Percentiles rank a stretch among this genome's conserved stretches.
Evolutionary conservation across 2,113 vertebrate genomes (phyloP).

Genomic region (Rana temporaria): DNA sequence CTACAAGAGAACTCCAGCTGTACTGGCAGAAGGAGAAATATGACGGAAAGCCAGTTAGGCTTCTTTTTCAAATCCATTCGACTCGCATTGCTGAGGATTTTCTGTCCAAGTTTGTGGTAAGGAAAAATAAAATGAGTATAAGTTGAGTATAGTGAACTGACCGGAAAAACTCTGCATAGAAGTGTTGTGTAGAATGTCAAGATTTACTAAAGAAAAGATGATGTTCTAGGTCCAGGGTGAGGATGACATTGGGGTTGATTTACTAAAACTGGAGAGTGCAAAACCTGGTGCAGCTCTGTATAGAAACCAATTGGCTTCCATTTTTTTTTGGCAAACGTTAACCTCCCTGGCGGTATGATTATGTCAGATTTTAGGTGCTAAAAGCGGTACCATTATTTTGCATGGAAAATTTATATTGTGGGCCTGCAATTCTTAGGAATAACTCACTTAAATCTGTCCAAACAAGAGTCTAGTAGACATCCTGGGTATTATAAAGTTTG

Average conservation of each 20-base stretch:
- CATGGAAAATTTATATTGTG: no score
- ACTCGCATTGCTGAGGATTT: slow-evolving; percentile 74
- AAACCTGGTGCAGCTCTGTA: no score
- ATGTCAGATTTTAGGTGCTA: no score
- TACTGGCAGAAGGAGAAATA: slow-evolving; percentile 80
- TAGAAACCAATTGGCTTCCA: no score
- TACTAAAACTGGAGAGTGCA: no score
- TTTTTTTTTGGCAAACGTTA: no score
- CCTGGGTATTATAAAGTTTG: no score
- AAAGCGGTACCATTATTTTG: no score
- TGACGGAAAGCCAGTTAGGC: slow-evolving; percentile 70
- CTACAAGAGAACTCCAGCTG: slow-evolving; percentile 90
- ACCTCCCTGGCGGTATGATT: no score
- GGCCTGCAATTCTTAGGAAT: no score
- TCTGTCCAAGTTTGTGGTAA: slow-evolving; percentile 88
- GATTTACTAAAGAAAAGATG: background rate
- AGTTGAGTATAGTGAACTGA: background rate
- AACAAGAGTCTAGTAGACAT: no score
- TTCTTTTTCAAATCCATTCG: slow-evolving; percentile 88
- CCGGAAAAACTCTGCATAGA: background rate
- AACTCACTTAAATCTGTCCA: no score
- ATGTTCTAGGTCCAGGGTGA: background rate
- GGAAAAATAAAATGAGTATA: slow-evolving; percentile 29
- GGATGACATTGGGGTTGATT: background rate
- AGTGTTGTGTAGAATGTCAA: background rate